Conservation (phyloP, 2,113 vertebrate species). For the Epinephelus fuscoguttatus region DNA sequence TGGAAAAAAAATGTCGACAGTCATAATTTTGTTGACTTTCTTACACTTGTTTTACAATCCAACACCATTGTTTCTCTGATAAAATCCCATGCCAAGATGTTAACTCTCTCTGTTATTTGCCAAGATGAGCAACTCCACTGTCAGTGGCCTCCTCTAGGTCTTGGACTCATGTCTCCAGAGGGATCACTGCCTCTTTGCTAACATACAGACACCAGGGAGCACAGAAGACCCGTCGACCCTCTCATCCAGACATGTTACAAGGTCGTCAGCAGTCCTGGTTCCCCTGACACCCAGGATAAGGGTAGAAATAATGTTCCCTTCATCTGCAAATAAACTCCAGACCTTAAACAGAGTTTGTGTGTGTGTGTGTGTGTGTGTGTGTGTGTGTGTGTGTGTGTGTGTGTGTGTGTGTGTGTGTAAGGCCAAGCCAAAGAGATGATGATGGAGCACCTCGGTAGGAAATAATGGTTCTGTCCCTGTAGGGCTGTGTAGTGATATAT, state of each 20-base stretch:
- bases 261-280: slow-evolving; percentile 8
- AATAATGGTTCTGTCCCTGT: slow-evolving; percentile 37
- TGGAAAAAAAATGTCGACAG: neutral
- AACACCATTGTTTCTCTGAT: neutral
- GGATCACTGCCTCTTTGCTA: neutral
- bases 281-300: neutral
- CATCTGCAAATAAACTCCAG: slow-evolving; percentile 1
- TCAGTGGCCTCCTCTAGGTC: neutral
- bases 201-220: neutral
- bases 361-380: slow-evolving; percentile 1
- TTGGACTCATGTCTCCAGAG: neutral
- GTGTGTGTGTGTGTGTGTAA: slow-evolving; percentile 5
- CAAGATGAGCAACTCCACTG: neutral
- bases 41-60: neutral
- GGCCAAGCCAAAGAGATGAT: slow-evolving; percentile 24
- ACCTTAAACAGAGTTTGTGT: neutral
- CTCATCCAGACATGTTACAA: neutral
- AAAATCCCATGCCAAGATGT: neutral
- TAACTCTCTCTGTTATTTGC: neutral
- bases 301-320: neutral
- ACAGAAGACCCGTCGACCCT: neutral
- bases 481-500: slow-evolving; percentile 30
- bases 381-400: slow-evolving; percentile 1
- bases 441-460: slow-evolving; percentile 13
- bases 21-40: neutral